phyloP scores from a whole-genome alignment of 1,140 invertebrate species.

The Galendromus occidentalis region DNA sequence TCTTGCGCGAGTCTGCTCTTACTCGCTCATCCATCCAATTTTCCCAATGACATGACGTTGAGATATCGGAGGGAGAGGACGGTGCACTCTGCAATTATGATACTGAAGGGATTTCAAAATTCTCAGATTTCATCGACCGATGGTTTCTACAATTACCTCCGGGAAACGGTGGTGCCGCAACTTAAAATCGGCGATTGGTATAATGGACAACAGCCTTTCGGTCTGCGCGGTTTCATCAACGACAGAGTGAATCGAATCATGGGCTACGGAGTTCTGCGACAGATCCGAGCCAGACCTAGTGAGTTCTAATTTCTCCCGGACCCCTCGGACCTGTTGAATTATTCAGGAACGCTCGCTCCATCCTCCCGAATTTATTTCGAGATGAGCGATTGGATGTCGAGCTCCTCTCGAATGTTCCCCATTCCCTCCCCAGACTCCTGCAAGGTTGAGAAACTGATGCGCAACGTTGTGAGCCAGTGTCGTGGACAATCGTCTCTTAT shows the following conservation, averaged over 20 bases:
- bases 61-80: neutral
- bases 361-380: slow-evolving; percentile 8
- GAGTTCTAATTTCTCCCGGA: slow-evolving; percentile 10
- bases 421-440: slow-evolving; percentile 16
- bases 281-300: slow-evolving; percentile 28
- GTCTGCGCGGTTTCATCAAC: slow-evolving; percentile 32
- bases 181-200: slow-evolving; percentile 32
- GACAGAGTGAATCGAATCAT: slow-evolving; percentile 34
- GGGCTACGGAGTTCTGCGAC: slow-evolving; percentile 35
- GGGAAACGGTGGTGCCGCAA: slow-evolving; percentile 28
- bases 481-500: slow-evolving; percentile 20
- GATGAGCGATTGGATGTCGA: neutral
- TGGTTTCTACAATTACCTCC: slow-evolving; percentile 31
- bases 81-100: neutral
- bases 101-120: neutral
- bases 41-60: neutral
- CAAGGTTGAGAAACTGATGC: slow-evolving; percentile 19
- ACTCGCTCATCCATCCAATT: neutral
- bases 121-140: slow-evolving; percentile 14
- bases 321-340: no score
- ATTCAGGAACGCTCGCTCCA: slow-evolving; percentile 14
- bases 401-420: no score
- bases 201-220: slow-evolving; percentile 31
- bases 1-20: slow-evolving; percentile 6
- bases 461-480: slow-evolving; percentile 18